phyloP scores from a whole-genome alignment of 2,797 vertebrate species.

The Poecilia gillii region DNA sequence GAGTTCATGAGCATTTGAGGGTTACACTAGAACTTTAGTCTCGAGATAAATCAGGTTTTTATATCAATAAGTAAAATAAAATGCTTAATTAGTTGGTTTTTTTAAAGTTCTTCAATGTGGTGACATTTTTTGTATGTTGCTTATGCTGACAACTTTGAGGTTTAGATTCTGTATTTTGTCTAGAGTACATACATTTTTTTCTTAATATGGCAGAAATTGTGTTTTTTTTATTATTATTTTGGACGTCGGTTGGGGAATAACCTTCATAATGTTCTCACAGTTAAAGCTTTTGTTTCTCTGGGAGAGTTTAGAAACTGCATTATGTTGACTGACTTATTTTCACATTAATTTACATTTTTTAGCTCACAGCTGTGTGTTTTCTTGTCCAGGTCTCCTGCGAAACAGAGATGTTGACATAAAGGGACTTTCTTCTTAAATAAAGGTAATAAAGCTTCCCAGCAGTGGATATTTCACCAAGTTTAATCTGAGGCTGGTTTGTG shows the following conservation, averaged over 20 bases:
- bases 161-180: neutral
- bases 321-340: neutral
- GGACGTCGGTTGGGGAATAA: no score
- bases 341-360: neutral
- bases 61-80: neutral
- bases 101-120: neutral
- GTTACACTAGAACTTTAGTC: neutral
- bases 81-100: neutral
- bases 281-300: neutral
- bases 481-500: neutral
- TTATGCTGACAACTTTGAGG: neutral
- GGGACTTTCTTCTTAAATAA: neutral
- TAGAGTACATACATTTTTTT: neutral
- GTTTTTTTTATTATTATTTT: neutral
- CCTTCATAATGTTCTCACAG: no score
- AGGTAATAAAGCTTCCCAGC: neutral
- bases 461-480: neutral
- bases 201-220: neutral
- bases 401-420: neutral
- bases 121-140: neutral
- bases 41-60: neutral
- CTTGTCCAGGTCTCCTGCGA: neutral
- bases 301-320: neutral
- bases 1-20: neutral
- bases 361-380: no score